These are phyloP conservation scores for Rapana venosa DNA, from an alignment of 2,888 invertebrate genomes.

Conservation along the genomic window DNA sequence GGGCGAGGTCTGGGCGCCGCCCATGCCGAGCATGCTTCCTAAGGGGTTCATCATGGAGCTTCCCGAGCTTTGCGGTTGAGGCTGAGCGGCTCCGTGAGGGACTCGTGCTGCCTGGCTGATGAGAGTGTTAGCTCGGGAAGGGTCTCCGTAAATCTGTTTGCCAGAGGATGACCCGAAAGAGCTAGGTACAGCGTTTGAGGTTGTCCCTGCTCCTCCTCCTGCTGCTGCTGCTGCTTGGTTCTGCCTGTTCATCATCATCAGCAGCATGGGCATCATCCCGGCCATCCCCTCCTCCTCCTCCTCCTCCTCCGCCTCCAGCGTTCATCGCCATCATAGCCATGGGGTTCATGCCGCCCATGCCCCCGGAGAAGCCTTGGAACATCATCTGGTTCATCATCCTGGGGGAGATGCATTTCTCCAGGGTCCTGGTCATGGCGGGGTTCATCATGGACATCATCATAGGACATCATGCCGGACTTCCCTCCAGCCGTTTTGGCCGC, in stretches of 20 bases:
- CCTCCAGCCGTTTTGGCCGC: background rate
- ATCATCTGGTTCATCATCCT: background rate
- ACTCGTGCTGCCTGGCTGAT: constrained; percentile 13
- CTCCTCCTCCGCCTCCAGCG: constrained; percentile 19
- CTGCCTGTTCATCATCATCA: constrained; percentile 31
- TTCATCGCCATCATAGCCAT: constrained; percentile 30
- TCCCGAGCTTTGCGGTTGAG: background rate
- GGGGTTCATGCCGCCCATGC: constrained; percentile 17
- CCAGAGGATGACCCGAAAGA: background rate
- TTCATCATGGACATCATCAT: constrained; percentile 34
- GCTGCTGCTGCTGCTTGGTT: background rate
- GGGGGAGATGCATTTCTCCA: constrained; percentile 27
- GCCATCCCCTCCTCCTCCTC: constrained; percentile 19
- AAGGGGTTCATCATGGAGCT: background rate
- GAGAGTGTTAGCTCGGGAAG: constrained; percentile 10
- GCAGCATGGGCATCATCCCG: constrained; percentile 27
- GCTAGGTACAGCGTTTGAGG: background rate
- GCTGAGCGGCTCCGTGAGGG: background rate
- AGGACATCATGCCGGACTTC: background rate
- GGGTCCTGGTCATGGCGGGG: background rate
- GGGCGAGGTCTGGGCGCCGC: background rate
- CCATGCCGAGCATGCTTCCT: background rate
- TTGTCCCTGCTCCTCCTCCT: background rate
- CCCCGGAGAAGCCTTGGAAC: constrained; percentile 5
- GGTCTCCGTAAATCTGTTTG: background rate